Percentiles rank a stretch among this genome's conserved stretches.
phyloP scores from a whole-genome alignment of 2,113 vertebrate species.

The Uria lomvia region DNA sequence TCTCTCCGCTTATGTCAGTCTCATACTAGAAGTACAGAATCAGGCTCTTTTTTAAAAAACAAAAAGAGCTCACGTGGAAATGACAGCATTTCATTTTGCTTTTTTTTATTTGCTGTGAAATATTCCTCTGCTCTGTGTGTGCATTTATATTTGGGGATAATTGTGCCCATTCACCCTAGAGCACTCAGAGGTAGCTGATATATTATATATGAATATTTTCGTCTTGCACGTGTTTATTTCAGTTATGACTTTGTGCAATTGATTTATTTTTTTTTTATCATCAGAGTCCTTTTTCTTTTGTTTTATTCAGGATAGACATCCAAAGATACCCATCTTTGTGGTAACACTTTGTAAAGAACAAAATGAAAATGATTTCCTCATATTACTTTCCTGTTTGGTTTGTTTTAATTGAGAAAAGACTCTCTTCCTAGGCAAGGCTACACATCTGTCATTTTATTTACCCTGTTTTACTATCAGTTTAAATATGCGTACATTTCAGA shows the following conservation, averaged over 20 bases:
- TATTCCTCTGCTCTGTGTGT: not conserved
- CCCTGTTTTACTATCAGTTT: not conserved
- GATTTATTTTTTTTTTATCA: not conserved
- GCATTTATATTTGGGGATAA: not conserved
- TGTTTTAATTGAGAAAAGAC: not conserved
- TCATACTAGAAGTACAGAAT: not conserved
- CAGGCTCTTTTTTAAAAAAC: not conserved
- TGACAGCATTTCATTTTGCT: not conserved
- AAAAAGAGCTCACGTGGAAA: not conserved
- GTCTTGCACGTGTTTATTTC: not conserved
- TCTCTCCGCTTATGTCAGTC: conserved; percentile 16
- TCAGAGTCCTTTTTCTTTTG: not conserved
- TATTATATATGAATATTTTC: not conserved
- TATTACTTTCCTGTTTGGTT: not conserved
- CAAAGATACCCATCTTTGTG: not conserved
- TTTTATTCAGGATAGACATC: not conserved
- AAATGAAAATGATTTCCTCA: not conserved
- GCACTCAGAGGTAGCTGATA: not conserved
- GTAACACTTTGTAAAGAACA: not conserved
- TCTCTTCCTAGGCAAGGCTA: not conserved
- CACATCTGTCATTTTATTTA: not conserved
- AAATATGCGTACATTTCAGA: not conserved
- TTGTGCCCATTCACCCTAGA: not conserved
- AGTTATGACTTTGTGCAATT: not conserved
- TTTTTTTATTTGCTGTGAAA: not conserved